These are phyloP conservation scores for Anser brachyrhynchus DNA, from an alignment of 2,113 vertebrate genomes.

Conservation along the genomic window DNA sequence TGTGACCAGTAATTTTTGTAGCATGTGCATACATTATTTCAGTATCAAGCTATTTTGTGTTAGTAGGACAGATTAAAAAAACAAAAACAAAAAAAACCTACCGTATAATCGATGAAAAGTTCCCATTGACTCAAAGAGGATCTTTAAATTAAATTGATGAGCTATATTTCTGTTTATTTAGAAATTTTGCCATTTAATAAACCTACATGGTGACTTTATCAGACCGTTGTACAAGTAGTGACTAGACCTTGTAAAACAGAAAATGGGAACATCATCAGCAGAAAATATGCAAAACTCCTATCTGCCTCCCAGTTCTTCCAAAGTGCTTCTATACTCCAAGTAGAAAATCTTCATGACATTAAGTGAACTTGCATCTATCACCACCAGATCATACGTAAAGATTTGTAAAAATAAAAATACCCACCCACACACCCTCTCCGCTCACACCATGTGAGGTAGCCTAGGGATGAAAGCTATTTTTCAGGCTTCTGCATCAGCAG, in stretches of 20 bases:
- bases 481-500: background rate
- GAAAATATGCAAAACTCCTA: background rate
- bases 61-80: background rate
- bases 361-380: background rate
- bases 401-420: background rate
- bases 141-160: background rate
- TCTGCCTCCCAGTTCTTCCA: background rate
- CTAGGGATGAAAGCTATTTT: background rate
- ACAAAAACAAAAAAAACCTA: too few species aligned
- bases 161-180: background rate
- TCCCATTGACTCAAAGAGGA: background rate
- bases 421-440: rapidly evolving
- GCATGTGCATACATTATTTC: background rate
- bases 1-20: background rate
- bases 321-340: background rate
- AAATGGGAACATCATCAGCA: background rate
- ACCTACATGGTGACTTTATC: background rate
- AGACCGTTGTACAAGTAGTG: background rate
- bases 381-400: background rate
- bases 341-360: background rate
- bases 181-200: background rate
- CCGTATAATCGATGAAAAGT: background rate
- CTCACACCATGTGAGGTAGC: background rate
- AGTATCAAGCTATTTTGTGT: background rate
- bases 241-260: background rate